Conservation (phyloP, 2,888 invertebrate species). For the Drosophila pegasa region DNA sequence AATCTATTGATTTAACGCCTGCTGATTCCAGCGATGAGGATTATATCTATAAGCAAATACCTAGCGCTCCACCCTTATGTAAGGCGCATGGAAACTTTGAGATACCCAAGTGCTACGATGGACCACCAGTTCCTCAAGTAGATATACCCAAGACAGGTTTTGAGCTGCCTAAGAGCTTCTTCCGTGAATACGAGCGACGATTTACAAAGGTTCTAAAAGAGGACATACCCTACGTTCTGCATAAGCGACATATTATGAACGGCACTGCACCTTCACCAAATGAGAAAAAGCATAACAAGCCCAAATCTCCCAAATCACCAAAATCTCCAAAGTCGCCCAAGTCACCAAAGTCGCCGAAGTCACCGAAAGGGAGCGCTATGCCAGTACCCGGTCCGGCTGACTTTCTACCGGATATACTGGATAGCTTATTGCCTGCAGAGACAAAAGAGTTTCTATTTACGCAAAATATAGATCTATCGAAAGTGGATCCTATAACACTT, state of each 20-base stretch:
- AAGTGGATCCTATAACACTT: conserved; percentile 90
- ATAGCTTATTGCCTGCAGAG: conserved; percentile 85
- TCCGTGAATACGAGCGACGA: conserved; percentile 88
- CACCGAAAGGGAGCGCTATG: conserved; percentile 79
- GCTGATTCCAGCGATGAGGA: conserved; percentile 94
- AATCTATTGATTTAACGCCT: conserved; percentile 93
- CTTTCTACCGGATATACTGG: conserved; percentile 86
- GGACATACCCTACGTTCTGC: conserved; percentile 93
- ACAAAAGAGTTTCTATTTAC: conserved; percentile 89
- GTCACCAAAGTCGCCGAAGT: conserved; percentile 87
- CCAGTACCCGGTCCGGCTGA: conserved; percentile 69
- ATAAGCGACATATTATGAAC: conserved; percentile 94
- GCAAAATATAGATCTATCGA: conserved; percentile 90
- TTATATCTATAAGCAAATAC: conserved; percentile 91
- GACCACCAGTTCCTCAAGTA: conserved; percentile 69
- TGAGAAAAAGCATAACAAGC: conserved; percentile 86
- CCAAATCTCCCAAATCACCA: conserved; percentile 88
- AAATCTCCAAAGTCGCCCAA: conserved; percentile 88
- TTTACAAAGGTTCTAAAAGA: conserved; percentile 86
- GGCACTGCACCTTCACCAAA: conserved; percentile 89
- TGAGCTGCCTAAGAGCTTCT: conserved; percentile 90
- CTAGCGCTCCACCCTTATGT: conserved; percentile 90
- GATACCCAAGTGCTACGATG: conserved; percentile 86
- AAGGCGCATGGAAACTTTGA: conserved; percentile 90
- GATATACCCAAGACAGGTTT: conserved; percentile 89